Base-by-base conservation (phyloP, 2,797 vertebrate species). In the Amblyopsis hoosieri region DNA sequence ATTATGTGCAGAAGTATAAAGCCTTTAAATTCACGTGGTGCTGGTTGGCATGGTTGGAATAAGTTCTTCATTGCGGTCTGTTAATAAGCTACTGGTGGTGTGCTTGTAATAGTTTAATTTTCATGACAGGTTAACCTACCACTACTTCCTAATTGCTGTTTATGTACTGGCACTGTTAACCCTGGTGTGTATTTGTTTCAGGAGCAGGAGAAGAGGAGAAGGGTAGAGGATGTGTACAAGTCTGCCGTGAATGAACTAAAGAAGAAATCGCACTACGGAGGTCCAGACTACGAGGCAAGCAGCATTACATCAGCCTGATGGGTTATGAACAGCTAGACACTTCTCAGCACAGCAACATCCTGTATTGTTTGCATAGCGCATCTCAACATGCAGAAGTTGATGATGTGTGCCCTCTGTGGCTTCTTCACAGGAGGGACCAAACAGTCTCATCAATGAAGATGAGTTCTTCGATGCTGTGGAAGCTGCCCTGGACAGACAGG, bases 231-330 rank as follows among this genome's bases (percentile, higher is more conserved):
- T 80, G 95, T 94, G 1, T 99, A 95, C 78, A 97, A 94, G 90
- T 94, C 92, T 83, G 93, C 95, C 57, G 46, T 96, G 87, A 92
- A 89, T 46, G 97, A 99, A 79, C 89, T 98, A 70, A 98, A 99
- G 93, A 99, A 98, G 65, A 99, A 98, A 84, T 95, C 95, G 0
- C 96, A 98, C 84, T 99, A 97, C 63, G 97, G 97, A 83, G 97
- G 97, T 52, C 97, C 97, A 19, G 97, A 99, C 87, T 99, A 99
- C 64, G 97, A 99, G 94, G 97, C 94, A 84, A 64, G 86, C 71
- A 57, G 2, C 1, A 47, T 45, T 2, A 1, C 8, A 71, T 50
- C 0, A 33, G 1, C 17, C 15, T 1, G 57, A 62, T 50, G 0
- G 2, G 66, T 58, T 31, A 4, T 10, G 29, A 60, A 14, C 2